A percentile compares a stretch with the other conserved stretches of the same genome.
phyloP scores from a whole-genome alignment of 2,888 invertebrate species.

The Dromius quadrimaculatus region DNA sequence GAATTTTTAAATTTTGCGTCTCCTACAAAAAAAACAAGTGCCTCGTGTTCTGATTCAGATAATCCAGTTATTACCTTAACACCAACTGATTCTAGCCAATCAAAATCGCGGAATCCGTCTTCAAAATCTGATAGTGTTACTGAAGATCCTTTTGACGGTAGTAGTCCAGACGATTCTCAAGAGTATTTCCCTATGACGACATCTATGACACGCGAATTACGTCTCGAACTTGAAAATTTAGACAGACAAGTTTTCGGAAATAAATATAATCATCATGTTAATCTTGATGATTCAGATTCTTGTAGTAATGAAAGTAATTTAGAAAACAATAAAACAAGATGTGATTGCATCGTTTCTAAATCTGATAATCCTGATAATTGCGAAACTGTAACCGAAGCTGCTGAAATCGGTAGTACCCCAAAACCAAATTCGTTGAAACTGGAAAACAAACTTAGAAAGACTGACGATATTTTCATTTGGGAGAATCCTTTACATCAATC shows the following conservation, averaged over 20 bases:
- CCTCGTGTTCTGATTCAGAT: constrained; percentile 57
- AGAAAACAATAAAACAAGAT: constrained; percentile 52
- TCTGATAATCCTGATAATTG: constrained; percentile 55
- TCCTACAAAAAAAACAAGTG: constrained; percentile 67
- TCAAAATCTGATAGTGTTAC: constrained; percentile 61
- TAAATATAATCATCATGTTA: constrained; percentile 61
- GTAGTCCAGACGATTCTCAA: constrained; percentile 84
- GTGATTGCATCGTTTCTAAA: constrained; percentile 56
- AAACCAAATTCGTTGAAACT: constrained; percentile 57
- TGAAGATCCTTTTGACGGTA: constrained; percentile 69
- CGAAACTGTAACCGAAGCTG: constrained; percentile 55
- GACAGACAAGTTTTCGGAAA: constrained; percentile 86
- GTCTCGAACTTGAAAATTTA: constrained; percentile 84
- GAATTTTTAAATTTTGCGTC: constrained; percentile 86
- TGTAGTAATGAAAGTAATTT: constrained; percentile 48
- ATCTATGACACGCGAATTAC: constrained; percentile 85
- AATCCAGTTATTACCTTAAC: constrained; percentile 68
- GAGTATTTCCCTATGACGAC: constrained; percentile 90
- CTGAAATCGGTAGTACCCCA: constrained; percentile 58
- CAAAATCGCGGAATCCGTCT: constrained; percentile 61
- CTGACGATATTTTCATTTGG: constrained; percentile 82
- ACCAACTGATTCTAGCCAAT: constrained; percentile 67
- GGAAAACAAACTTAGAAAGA: constrained; percentile 68
- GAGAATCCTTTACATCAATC: constrained; percentile 80
- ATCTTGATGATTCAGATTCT: constrained; percentile 56